Evolutionary conservation across 2,113 vertebrate genomes (phyloP), one percentile per base, ranked within the genome.

Genomic region (Chunga burmeisteri): DNA sequence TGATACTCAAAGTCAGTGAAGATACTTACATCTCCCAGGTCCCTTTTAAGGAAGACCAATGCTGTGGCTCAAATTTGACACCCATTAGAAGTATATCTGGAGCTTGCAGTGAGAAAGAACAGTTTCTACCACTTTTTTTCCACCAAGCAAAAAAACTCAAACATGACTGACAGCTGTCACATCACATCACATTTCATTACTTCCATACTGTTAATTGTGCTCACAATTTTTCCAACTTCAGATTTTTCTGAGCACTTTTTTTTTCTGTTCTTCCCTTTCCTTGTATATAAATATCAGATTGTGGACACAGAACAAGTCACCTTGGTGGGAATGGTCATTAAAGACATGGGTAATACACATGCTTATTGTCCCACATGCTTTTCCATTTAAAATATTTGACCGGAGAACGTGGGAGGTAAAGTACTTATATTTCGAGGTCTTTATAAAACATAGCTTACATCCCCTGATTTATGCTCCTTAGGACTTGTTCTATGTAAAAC

Each of bases 401-500:
- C 26, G 27, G 83, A 84, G 86, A 86, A 65, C 4, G 25, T 59
- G 87, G 80, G 68, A 83, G 52, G 70, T 88, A 95, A 52, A 40
- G 53, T 85, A 94, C 85, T 87, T 77, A 3, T 47, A 49, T 94
- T 95, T 70, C 59, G 72, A 93, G 88, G 46, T 62, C 93, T 95
- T 96, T 74, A 52, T 34, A 65, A 93, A 86, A 73, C 50, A 58
- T 40, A 40, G 32, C 88, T 77, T 86, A 73, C 83, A 63, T 81
- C 50, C 58, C 79, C 81, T 97, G 96, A 97, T 84, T 90, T 95
- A 96, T 16, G 58, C 34, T 91, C 88, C 42, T 0, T 52, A 85
- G 93, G 95, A 90, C 81, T 91, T 21, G 20, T 49, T 96, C 79
- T 89, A 30, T 53, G 92, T 59, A 94, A 91, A 94, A 83, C 26